Base-by-base conservation (phyloP, 2,113 vertebrate genomes). In the Xiphophorus maculatus region DNA sequence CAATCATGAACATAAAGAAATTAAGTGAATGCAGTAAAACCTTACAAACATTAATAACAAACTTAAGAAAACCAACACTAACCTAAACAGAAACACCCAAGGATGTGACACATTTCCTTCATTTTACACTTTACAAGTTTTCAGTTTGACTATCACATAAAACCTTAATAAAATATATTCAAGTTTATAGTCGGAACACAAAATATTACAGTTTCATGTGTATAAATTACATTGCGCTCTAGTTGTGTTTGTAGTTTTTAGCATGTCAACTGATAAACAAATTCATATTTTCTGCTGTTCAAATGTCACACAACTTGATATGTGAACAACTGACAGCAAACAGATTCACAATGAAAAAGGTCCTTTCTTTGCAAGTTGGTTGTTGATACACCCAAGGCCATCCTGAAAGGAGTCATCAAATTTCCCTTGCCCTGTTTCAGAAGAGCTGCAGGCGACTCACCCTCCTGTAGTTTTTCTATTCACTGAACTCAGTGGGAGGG, bases 281-380 rank as follows among this genome's bases (percentile, higher is more conserved):
- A 19, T n/a, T 25, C 32, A 58, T 29, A 7, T 11, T 12, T 48
- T 69, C 78, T 35, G 19, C n/a, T 73, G 58, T 72, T 74, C 73
- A 35, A 48, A 73, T 72, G 35, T 22, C 12, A 79, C 37, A 79
- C 67, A 74, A 80, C 66, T 40, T 58, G 48, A n/a, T 3, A 4
- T 71, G 1, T 67, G 37, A n/a, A 19, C 80, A 77, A 42, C 5
- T 14, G 4, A 42, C 32, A 60, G 63, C 17, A 63, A 54, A 77
- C 40, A 84, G 30, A 76, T 79, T 79, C 32, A 15, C 11, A 63
- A 28, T 71, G 73, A 86, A 89, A 88, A 86, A 80, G 75, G 68
- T 88, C 69, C 76, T 87, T 87, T 89, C 73, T 81, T 82, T 87
- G 76, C 67, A 74, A 87, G 87, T 67, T 54, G 71, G 75, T 88